Evolutionary conservation across 2,797 vertebrate genomes (phyloP).

Genomic region (Rhynchonycteris naso): DNA sequence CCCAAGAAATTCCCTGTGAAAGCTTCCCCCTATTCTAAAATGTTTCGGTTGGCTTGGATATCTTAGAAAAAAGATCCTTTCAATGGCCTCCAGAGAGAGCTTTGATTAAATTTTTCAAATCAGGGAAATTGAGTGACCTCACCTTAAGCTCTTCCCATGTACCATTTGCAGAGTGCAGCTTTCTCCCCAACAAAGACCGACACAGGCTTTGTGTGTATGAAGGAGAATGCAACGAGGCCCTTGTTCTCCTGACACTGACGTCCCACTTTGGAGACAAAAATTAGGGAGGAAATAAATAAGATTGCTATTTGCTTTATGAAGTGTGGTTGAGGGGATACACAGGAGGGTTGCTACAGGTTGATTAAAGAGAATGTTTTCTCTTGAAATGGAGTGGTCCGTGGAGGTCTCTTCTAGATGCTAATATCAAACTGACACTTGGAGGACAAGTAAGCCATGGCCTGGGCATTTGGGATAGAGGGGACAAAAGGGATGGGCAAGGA

Average conservation of each 20-base stretch:
- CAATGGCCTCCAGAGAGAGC: background rate
- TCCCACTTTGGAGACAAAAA: background rate
- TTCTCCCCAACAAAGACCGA: background rate
- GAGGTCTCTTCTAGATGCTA: background rate
- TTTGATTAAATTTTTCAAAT: constrained; percentile 15
- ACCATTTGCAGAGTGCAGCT: background rate
- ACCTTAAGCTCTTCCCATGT: background rate
- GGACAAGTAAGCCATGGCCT: background rate
- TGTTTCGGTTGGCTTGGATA: background rate
- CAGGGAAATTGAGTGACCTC: background rate
- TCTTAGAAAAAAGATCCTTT: background rate
- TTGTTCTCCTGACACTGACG: background rate
- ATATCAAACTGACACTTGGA: background rate
- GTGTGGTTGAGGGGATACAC: background rate
- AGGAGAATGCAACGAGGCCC: background rate
- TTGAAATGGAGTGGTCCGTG: background rate
- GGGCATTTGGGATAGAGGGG: background rate
- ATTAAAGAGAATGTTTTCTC: background rate
- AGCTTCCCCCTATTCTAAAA: background rate
- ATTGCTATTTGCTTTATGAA: background rate
- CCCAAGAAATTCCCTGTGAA: background rate
- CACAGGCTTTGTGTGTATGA: background rate
- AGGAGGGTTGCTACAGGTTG: background rate
- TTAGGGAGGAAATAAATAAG: background rate
- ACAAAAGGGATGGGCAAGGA: background rate